Base-by-base conservation (phyloP, 2,113 vertebrate species). In the Phalacrocorax carbo region DNA sequence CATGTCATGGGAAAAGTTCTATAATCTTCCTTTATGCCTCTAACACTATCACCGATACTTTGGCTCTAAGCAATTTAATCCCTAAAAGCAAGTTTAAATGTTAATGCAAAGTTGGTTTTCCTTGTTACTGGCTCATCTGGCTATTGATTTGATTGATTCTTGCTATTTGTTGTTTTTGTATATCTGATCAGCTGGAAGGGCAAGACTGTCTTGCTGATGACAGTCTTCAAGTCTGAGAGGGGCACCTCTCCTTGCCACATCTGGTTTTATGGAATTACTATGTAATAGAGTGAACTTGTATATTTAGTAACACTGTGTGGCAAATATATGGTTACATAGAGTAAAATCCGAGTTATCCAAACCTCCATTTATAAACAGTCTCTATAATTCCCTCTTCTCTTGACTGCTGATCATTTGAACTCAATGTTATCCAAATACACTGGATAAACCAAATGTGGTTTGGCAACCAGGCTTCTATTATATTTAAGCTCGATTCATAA, bases 401-500 rank as follows among this genome's bases (percentile, higher is more conserved):
- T 84, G n/a, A 69, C 73, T 93, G 62, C 52, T 94, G 69, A 93
- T 94, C 44, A 11, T 81, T 71, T 91, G 80, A 93, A 85, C 42
- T 87, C 77, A 54, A 1, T 6, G 15, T 89, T 84, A 78, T 79
- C 81, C 93, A 93, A 91, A 81, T 49, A 71, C 12, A 22, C 46
- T 64, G 80, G 25, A 49, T 81, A 86, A 93, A 88, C 82, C 64
- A 49, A 54, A 40, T 69, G 84, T 91, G 91, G 94, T 87, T 95
- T 96, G 91, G 93, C 94, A 95, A 15, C 14, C 22, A 82, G 62
- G 19, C 17, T 84, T 57, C 65, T 79, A 62, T 89, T 93, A 72
- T 91, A 58, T 84, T 82, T 93, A 82, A 82, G 52, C 52, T 85
- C 90, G 91, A 91, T 93, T 91, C 91, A 91, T 84, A 82, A 57